phyloP scores from a whole-genome alignment of 2,888 invertebrate genomes.

The Pheosia tremula region DNA sequence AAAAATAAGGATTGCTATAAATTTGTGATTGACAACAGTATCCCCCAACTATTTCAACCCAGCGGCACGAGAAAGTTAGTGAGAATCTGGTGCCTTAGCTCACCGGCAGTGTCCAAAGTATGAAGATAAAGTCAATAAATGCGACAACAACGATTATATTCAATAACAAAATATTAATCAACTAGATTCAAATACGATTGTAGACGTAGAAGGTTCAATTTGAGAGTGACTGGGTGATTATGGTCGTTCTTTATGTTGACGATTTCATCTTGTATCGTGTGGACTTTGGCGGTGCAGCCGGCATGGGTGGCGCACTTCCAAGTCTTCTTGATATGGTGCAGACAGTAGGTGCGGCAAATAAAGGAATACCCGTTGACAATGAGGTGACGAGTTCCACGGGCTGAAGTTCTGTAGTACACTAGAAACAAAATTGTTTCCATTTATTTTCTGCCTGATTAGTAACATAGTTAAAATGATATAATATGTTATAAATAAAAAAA shows the following conservation, averaged over 20 bases:
- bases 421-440: conserved; percentile 38
- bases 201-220: conserved; percentile 30
- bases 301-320: conserved; percentile 63
- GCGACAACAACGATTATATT: not conserved
- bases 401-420: conserved; percentile 65
- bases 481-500: too few relatives aligned
- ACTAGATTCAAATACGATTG: conserved; percentile 24
- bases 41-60: too few relatives aligned
- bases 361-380: conserved; percentile 63
- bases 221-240: conserved; percentile 44
- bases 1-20: too few relatives aligned
- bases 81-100: too few relatives aligned
- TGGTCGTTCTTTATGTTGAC: conserved; percentile 57
- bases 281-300: conserved; percentile 65
- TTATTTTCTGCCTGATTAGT: conserved; percentile 6
- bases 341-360: conserved; percentile 65
- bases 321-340: conserved; percentile 61
- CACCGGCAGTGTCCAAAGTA: too few relatives aligned
- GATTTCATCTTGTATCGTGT: conserved; percentile 60
- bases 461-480: too few relatives aligned
- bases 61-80: too few relatives aligned
- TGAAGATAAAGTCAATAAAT: too few relatives aligned
- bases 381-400: conserved; percentile 61
- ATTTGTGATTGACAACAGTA: too few relatives aligned
- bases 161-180: conserved; percentile 11